phyloP scores from a whole-genome alignment of 1,140 invertebrate species.

The Vanessa atalanta region DNA sequence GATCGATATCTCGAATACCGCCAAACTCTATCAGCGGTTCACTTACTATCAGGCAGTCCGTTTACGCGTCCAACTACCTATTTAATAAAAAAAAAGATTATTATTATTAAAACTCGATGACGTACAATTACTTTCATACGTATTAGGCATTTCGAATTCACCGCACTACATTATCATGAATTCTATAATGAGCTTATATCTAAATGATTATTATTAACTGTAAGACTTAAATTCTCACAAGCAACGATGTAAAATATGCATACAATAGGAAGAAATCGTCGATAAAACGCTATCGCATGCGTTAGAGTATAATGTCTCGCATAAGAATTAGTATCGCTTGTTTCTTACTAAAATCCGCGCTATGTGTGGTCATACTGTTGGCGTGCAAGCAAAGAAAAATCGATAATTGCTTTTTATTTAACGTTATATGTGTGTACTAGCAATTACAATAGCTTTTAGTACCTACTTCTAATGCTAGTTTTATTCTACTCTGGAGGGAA shows the following conservation, averaged over 20 bases:
- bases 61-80: no score
- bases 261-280: conserved; percentile 54
- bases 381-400: neutral
- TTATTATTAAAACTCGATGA: no score
- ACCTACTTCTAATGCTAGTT: no score
- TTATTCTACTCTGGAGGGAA: no score
- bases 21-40: no score
- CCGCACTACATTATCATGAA: neutral
- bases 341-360: conserved; percentile 45
- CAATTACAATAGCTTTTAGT: no score
- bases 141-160: neutral
- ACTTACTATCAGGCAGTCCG: no score
- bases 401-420: no score
- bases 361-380: conserved; percentile 11
- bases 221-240: conserved; percentile 42
- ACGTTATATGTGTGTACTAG: no score
- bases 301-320: conserved; percentile 44
- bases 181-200: neutral
- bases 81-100: no score
- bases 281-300: conserved; percentile 49
- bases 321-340: conserved; percentile 50
- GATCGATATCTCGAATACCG: no score
- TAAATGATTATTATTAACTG: conserved; percentile 21
- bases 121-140: no score
- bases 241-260: conserved; percentile 47